These are phyloP conservation scores for Anoncus sp. DNA, from an alignment of 2,888 invertebrate species.

Conservation along the genomic window DNA sequence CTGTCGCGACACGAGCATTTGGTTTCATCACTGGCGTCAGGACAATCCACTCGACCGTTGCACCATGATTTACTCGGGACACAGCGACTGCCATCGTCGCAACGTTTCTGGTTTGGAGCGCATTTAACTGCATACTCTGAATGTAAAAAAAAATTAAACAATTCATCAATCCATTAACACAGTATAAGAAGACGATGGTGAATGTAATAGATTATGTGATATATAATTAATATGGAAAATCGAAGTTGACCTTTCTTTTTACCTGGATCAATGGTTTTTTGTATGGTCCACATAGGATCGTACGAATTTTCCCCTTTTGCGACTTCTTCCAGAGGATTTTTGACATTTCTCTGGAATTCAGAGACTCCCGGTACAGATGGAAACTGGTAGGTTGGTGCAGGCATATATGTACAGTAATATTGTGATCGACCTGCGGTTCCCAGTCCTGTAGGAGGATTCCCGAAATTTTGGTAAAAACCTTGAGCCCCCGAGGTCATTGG, in stretches of 20 bases:
- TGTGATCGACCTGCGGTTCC: constrained; percentile 37
- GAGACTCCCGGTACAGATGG: constrained; percentile 68
- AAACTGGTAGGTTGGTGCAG: constrained; percentile 72
- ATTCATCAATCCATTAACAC: background rate
- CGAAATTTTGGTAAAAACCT: constrained; percentile 35
- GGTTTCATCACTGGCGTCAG: constrained; percentile 91
- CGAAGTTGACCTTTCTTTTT: background rate
- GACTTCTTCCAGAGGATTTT: background rate
- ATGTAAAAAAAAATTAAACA: background rate
- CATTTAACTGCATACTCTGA: constrained; percentile 50
- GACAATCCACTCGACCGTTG: constrained; percentile 89
- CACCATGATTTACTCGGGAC: constrained; percentile 87
- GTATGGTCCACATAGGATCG: constrained; percentile 11
- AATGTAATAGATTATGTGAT: too few species aligned
- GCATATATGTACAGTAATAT: constrained; percentile 75
- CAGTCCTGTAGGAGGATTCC: constrained; percentile 31
- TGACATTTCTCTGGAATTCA: constrained; percentile 68
- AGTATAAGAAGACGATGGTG: too few species aligned
- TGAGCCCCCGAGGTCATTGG: constrained; percentile 63
- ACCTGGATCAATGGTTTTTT: too few species aligned
- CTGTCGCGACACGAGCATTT: constrained; percentile 90
- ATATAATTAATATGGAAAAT: too few species aligned
- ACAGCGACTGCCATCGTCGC: constrained; percentile 82
- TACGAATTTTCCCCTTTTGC: background rate
- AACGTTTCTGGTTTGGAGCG: constrained; percentile 65